These are phyloP conservation scores for Aythya baeri DNA, from an alignment of 2,113 vertebrate species.

Conservation along the genomic window DNA sequence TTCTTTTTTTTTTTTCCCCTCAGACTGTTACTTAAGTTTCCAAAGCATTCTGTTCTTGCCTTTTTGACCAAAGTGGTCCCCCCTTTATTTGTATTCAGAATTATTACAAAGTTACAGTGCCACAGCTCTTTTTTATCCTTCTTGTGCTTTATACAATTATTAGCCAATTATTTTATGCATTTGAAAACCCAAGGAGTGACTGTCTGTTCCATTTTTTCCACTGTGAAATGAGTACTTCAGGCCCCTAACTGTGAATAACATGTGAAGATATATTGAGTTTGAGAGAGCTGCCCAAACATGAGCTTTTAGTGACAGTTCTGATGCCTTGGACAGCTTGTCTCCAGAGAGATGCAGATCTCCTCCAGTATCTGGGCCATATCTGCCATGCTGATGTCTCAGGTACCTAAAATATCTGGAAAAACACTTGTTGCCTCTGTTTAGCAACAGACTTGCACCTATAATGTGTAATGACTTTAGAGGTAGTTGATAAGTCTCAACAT, in stretches of 20 bases:
- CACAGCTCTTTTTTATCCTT: not conserved
- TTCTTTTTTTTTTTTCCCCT: too few species aligned
- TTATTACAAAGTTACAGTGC: not conserved
- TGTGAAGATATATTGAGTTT: not conserved
- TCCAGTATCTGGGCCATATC: not conserved
- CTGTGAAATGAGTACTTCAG: not conserved
- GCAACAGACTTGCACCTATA: not conserved
- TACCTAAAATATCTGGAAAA: not conserved
- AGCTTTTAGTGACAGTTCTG: not conserved
- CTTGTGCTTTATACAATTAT: not conserved
- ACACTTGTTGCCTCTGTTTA: not conserved
- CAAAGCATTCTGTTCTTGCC: not conserved
- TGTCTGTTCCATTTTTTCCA: not conserved
- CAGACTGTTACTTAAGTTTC: not conserved
- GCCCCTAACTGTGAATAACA: not conserved
- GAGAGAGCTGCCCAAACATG: not conserved
- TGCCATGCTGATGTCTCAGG: not conserved
- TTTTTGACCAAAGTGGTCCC: not conserved
- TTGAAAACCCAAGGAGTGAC: not conserved
- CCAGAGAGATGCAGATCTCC: not conserved
- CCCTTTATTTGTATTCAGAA: not conserved
- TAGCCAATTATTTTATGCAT: fast-evolving
- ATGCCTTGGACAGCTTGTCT: not conserved
- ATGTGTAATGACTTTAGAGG: not conserved
- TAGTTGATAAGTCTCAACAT: not conserved